Evolutionary conservation across 1,140 invertebrate genomes (phyloP), one percentile per base, ranked within the genome.

Genomic region (Mamestra configurata): DNA sequence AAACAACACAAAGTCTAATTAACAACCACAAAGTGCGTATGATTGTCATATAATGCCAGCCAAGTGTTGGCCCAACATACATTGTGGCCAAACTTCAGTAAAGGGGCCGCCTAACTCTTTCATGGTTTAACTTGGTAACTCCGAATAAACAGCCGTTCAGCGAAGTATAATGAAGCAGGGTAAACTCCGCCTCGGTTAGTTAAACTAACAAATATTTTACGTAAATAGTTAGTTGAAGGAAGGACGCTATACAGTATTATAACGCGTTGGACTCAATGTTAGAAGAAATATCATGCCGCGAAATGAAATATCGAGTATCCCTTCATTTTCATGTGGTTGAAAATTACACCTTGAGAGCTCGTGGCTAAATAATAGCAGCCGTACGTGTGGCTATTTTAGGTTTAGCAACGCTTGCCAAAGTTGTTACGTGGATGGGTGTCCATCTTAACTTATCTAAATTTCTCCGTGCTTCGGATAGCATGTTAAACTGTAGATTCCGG

Each of bases 81-180:
- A 27, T 57, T 61, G 59, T 27, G 59, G 59, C 7, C 15, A 10
- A 18, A 61, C 59, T 61, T 35, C 5, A 37, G 24, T 31, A 18
- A 61, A 61, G 31, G 59, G 59, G 11, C 59, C 59, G 59, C 18
- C 59, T 61, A 18, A 35, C 31, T 61, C 59, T 35, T 61, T 61
- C 59, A 37, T n/a, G 31, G 31, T 7, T 61, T 37, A 61, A 61
- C 59, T 61, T 61, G 13, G 31, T 61, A 35, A 61, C 59, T 61
- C 31, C 15, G 59, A n/a, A 61, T 37, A 61, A 35, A 61, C 59
- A 61, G 27, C 6, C n/a, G 27, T 37, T 8, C 6, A 37, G 31
- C 27, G 59, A 10, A 35, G 27, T 61, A 61, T 61, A 61, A 61
- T 61, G 59, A 61, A 61, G 31, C 6, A 61, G 4, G 13, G n/a